Evolutionary conservation across 1,140 invertebrate species (phyloP), one percentile per base, ranked within the genome.

Genomic region (Leptestheria dahalacensis): DNA sequence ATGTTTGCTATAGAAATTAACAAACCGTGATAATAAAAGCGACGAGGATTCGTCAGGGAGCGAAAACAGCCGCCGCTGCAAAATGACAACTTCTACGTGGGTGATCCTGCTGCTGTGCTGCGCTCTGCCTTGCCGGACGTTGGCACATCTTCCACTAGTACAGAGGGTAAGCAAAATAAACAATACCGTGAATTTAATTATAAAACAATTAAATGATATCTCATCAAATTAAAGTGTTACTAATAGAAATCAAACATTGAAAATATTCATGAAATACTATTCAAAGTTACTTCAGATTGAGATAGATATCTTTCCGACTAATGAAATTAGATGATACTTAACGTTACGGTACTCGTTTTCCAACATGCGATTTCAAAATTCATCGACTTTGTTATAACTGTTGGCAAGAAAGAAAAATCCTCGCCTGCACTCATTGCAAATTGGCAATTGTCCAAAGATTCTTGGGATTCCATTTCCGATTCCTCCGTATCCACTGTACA

Each of bases 101-200:
- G 15, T 41, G 33, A 15, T 41, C 15, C 15, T 41, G 6, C 6
- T 41, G 33, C 33, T 41, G 15, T 9, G 6, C 6, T 41, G 33
- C 33, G 15, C 6, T 15, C 15, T 41, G 33, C 15, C 6, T 6
- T 9, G 33, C 33, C 6, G 53, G 33, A 29, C 24, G 12, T 55
- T 3, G 53, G 26, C 18, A 29, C 53, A 55, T 33, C 26, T 55
- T 25, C 53, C 53, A 33, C 53, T 55, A 25, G 53, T 55, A 20
- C 53, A 26, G 18, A 55, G 33, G 53, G 53, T 55, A 55, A 26
- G 53, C 33, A 15, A 6, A 15, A 15, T 41, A 15, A 41, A 41
- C 33, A 6, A 15, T 41, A 9, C 15, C 33, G 33, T n/a, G n/a
- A n/a, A n/a, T 41, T 41, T 41, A 41, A 15, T 41, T 15, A 15